Conservation (phyloP, 2,113 vertebrate genomes). For the Onychostoma macrolepis region DNA sequence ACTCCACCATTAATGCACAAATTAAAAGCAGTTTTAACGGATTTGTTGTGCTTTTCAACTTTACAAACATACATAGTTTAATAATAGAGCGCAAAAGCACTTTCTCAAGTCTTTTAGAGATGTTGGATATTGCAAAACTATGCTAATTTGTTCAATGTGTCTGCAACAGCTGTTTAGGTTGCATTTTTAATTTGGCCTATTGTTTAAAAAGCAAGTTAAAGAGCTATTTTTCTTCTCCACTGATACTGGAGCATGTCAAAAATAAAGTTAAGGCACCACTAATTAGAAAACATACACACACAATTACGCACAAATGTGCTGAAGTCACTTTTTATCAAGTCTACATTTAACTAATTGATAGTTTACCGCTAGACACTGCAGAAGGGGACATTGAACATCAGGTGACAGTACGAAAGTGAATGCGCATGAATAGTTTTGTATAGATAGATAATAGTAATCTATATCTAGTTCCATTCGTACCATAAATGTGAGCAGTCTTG, state of each 20-base stretch:
- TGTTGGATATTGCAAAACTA: neutral
- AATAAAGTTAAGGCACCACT: neutral
- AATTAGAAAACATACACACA: neutral
- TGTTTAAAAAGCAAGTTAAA: slow-evolving; percentile 13
- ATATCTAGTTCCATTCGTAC: no score
- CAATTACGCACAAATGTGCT: neutral
- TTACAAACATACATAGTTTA: neutral
- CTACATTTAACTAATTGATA: slow-evolving; percentile 1
- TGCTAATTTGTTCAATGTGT: neutral
- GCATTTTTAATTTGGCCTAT: neutral
- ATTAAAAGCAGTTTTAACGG: neutral
- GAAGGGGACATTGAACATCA: slow-evolving; percentile 21
- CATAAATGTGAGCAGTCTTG: neutral
- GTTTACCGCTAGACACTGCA: slow-evolving; percentile 4
- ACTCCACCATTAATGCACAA: neutral
- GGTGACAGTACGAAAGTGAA: slow-evolving; percentile 2
- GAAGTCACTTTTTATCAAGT: slow-evolving; percentile 8
- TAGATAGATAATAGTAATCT: no score
- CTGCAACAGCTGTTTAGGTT: slow-evolving; percentile 6
- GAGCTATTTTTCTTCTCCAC: no score
- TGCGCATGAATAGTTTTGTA: no score
- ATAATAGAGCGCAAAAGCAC: neutral
- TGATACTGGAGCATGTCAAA: neutral
- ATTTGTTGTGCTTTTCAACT: neutral
- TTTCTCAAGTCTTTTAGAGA: neutral